Evolutionary conservation across 2,113 vertebrate species (phyloP), one percentile per base, ranked within the genome.

Genomic region (Syrrhaptes paradoxus): DNA sequence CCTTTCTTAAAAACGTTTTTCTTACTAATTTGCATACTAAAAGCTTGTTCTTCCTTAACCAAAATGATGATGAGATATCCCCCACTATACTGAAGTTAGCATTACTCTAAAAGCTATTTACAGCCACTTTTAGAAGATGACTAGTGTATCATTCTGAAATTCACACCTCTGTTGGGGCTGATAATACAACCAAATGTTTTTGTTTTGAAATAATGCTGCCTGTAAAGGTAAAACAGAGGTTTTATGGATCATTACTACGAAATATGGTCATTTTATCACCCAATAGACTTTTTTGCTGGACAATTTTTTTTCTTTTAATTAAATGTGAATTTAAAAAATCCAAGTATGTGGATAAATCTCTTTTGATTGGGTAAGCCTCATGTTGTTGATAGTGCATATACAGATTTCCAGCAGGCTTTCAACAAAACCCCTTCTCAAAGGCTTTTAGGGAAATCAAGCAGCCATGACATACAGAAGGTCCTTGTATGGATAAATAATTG

Each of bases 21-120:
- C 87, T 96, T 97, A 52, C 85, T 96, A 97, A 98, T 98, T 98
- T 98, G 93, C 98, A 98, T 98, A 95, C 97, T 98, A 98, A 98
- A 98, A 98, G 97, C 97, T 98, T 98, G 94, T 98, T 97, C 97
- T 98, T 97, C 96, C 94, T 91, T 97, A 95, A 96, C 96, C 88
- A 97, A 98, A 97, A 97, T 94, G 95, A 95, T 97, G 96, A 98
- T 98, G 97, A 97, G 96, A 97, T 98, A 97, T 97, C 96, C 95
- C 94, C 90, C 89, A 92, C 95, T 81, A 93, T 62, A 96, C 59
- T 95, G 86, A 97, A 95, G 92, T 96, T 98, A 95, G 22, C 87
- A 77, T 96, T 96, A 95, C 90, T 93, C 96, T 97, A 86, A 91
- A 96, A 97, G 89, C 91, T 95, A 85, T 88, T 95, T 95, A 74